Percentiles rank a stretch among this genome's conserved stretches.
Evolutionary conservation across 2,113 vertebrate species (phyloP).

Genomic region (Eublepharis macularius): DNA sequence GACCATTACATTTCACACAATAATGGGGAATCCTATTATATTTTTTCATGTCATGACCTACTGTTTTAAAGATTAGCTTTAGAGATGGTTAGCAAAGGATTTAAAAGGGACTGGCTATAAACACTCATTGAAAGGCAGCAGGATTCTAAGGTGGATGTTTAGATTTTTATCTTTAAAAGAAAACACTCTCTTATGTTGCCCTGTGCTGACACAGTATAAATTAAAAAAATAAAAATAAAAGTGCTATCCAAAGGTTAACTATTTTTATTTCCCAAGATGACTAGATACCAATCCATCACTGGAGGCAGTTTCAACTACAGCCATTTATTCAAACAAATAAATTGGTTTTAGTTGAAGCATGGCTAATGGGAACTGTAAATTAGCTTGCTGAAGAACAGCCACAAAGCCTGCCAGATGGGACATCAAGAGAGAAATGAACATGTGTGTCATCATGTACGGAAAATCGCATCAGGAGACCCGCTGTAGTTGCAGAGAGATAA

Average conservation of each 20-base stretch:
- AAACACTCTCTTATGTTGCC: background rate
- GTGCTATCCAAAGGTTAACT: slow-evolving; percentile 34
- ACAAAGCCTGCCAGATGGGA: slow-evolving; percentile 48
- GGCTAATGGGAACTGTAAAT: slow-evolving; percentile 56
- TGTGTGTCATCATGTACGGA: slow-evolving; percentile 15
- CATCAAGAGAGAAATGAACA: slow-evolving; percentile 28
- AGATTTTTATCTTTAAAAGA: background rate
- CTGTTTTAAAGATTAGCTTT: background rate
- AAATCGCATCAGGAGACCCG: slow-evolving; percentile 30
- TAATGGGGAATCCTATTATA: background rate
- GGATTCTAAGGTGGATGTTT: background rate
- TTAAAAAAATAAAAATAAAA: slow-evolving; percentile 33
- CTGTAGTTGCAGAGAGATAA: background rate
- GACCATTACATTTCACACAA: background rate
- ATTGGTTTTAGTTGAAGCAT: slow-evolving; percentile 45
- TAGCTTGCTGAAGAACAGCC: slow-evolving; percentile 35
- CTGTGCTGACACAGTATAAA: background rate
- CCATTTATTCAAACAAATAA: slow-evolving; percentile 52
- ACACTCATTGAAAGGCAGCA: background rate
- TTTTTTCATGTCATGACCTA: background rate
- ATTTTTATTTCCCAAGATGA: slow-evolving; percentile 58
- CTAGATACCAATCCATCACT: slow-evolving; percentile 48
- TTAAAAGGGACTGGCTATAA: background rate
- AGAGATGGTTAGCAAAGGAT: background rate
- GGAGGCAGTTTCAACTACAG: slow-evolving; percentile 47